Base-by-base conservation (phyloP, 2,888 invertebrate species). In the Tetropium fuscum region DNA sequence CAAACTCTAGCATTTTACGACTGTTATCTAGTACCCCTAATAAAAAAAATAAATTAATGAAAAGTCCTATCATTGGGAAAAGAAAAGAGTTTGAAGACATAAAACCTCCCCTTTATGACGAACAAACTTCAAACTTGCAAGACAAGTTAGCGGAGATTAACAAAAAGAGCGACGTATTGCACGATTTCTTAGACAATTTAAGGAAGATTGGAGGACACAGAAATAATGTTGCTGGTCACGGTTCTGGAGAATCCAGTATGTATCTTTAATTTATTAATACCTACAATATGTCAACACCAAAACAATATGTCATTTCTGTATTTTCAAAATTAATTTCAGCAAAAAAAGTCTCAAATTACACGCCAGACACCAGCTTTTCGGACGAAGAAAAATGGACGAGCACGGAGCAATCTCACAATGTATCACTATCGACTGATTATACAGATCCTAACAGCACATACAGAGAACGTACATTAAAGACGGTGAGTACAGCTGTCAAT, bases 21-120 rank as follows among this genome's bases (percentile, higher is more conserved):
- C 63, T 81, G 30, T 61, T 80, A 16, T 74, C 65, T 6, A 78
- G 77, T 45, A 79, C 78, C 2, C 79, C 80, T 8, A 66, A 60
- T 18, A 72, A 70, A 63, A 53, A 40, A 25, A 55, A 34, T 5
- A 8, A 11, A 3, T 85, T 90, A 61, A 87, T 88, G 45, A 55
- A 27, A 11, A 59, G 45, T 11, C 53, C 56, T 2, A 56, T 44
- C 13, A 5, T 19, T n/a, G 60, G 60, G 22, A 54, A 66, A 34
- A 20, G 5, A 11, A 38, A 27, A 6, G 6, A 10, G 2, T 22
- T 7, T 1, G 38, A 34, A 48, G 49, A 53, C 48, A 32, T 32
- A 7, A 11, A 11, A 41, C 16, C 27, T 4, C 40, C 19, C 8
- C 6, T 18, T 7, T 30, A 25, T 43, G n/a, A 11, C 19, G 22